These are phyloP conservation scores for Heliothis subflexa DNA, from an alignment of 1,140 invertebrate species.

Conservation along the genomic window DNA sequence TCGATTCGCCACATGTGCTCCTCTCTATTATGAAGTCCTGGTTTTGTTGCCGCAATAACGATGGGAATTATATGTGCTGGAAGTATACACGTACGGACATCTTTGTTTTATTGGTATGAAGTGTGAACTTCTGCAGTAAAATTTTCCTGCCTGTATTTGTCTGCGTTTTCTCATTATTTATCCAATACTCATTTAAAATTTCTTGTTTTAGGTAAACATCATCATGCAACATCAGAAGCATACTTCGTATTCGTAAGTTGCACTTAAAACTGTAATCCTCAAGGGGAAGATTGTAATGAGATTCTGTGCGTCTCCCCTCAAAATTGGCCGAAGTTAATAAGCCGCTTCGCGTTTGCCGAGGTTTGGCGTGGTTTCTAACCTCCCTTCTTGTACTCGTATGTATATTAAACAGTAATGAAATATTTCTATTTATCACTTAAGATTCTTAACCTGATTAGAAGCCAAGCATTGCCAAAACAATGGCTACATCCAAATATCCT, in stretches of 20 bases:
- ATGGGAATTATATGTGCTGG: conserved; percentile 47
- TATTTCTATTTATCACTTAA: not conserved
- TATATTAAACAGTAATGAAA: too few species aligned
- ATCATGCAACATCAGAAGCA: not conserved
- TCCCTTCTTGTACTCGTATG: not conserved
- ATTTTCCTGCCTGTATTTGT: not conserved
- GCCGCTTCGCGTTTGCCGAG: not conserved
- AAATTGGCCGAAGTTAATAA: conserved; percentile 23
- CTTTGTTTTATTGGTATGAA: conserved; percentile 26
- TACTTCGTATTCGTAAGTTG: conserved; percentile 3
- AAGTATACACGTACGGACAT: conserved; percentile 30
- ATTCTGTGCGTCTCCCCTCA: conserved; percentile 20
- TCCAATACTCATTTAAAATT: not conserved
- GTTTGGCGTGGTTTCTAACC: not conserved
- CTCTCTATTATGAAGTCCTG: conserved; percentile 33
- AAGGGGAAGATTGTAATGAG: conserved; percentile 7
- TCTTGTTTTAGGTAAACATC: conserved; percentile 17
- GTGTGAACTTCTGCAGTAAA: not conserved
- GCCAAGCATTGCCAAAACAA: too few species aligned
- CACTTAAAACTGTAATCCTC: conserved; percentile 21
- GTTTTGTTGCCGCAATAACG: conserved; percentile 43
- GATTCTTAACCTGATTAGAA: not conserved
- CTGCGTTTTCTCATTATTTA: not conserved
- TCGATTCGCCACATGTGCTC: conserved; percentile 52
- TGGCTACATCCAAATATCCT: too few species aligned